Base-by-base conservation (phyloP, 2,113 vertebrate species). In the Pogona vitticeps region DNA sequence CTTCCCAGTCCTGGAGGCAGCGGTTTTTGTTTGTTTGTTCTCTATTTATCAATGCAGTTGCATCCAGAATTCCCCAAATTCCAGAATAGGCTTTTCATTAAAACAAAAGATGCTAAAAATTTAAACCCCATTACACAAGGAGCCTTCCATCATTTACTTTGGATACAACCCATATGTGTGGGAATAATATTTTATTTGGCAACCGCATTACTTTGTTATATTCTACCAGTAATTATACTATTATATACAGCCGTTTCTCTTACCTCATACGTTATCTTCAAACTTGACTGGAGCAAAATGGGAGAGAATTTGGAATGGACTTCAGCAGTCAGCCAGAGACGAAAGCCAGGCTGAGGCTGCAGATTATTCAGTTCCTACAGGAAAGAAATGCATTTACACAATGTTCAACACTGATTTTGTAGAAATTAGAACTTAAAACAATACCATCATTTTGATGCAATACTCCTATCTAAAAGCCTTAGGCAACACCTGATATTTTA, bases 221-320 rank as follows among this genome's bases (percentile, higher is more conserved):
- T n/a, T 33, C 58, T 33, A 8, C 59, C 14, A 28, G 42, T 33
- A 52, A 46, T 4, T 12, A 78, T 6, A 31, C 33, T 61, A 15
- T 80, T 23, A n/a, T 61, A 38, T 38, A 10, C 1, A 63, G 63
- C 31, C 42, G 31, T 28, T 46, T 52, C 70, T 86, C 88, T 93
- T 97, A 99, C 99, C 98, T 99, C 98, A 0, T 98, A 99, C 14
- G 98, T 98, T 96, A 99, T 97, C 94, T 99, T 99, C 83, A 99
- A 95, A 95, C 98, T 99, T 91, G 98, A 98, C 68, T 99, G 98
- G 88, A 99, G 97, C 79, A 99, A 95, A 91, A 99, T 98, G 0
- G 97, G 96, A 81, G 98, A 97, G 94, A 99, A 99, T 86, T 96
- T 97, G 26, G 96, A 95, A 92, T 99, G 99, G 92, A 98, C 97